Base-by-base conservation (phyloP, 2,113 vertebrate genomes). In the Lathamus discolor region DNA sequence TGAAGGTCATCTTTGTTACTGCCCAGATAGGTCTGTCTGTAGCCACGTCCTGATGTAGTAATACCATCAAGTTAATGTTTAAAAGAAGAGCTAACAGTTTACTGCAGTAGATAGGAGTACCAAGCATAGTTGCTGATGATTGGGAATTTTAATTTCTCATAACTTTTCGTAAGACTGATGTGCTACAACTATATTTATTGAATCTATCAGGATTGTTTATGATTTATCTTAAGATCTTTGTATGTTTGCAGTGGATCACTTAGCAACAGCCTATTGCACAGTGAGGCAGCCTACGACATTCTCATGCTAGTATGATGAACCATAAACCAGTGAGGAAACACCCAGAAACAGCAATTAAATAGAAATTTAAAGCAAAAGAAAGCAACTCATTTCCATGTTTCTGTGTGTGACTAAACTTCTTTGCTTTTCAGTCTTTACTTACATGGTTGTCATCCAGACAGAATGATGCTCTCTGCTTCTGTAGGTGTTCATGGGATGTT, bases 151-250 rank as follows among this genome's bases (percentile, higher is more conserved):
- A 97, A 95, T 97, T 98, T 97, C 85, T 95, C 90, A 67, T 54
- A 92, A 90, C 86, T 96, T 97, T 97, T 94, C 78, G 82, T 68
- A 92, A 92, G 93, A 97, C 93, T 96, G 93, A 95, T 93, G 31
- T 91, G 63, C 93, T 97, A 28, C 84, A 90, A 90, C 68, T 97
- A 61, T 97, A 95, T 98, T 97, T 98, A 97, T 97, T 97, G 95
- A 97, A 92, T 86, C 69, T 95, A 68, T 96, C 95, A 93, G 67
- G 37, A 52, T 84, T 97, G 96, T 97, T 97, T 98, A 96, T 96
- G 88, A 70, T 86, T 88, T 25, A 51, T 92, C 89, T 94, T 57
- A 87, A 86, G 92, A 96, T 80, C 92, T 96, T 92, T 28, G 86
- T 28, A 15, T 97, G 92, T 97, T 98, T 98, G 93, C 62, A 79